Base-by-base conservation (phyloP, 2,888 invertebrate genomes). In the Dione juno region DNA sequence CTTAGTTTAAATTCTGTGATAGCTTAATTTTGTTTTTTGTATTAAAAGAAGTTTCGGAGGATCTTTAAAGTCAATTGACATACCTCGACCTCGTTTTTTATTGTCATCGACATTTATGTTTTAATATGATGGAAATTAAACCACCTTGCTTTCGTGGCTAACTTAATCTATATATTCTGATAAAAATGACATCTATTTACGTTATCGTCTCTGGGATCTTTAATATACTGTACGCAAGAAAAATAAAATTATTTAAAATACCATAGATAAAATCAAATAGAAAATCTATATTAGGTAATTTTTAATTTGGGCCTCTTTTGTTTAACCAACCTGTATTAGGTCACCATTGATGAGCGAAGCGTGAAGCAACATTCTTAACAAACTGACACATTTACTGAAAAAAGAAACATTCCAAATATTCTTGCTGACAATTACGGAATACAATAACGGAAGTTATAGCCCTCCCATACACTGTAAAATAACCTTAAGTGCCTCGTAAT, bases 401-500 rank as follows among this genome's bases (percentile, higher is more conserved):
- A 28, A 41, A 68, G 59, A 68, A 58, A 63, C 45, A 35, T 37
- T 68, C 11, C 16, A 67, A 67, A 69, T 61, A 67, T 61, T 71
- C 43, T 43, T 63, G 50, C 28, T 28, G 28, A 70, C 72, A 66
- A 72, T 59, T 64, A 72, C 70, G 43, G 53, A 67, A 43, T 67
- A 69, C 65, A 73, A 75, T 72, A 70, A 75, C 67, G 71, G 68
- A 71, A 68, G 68, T 72, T 68, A 67, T 68, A 59, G 48, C 58
- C 41, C 48, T 61, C 52, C 63, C 59, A 40, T 28, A 48, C 75
- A 73, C 69, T 67, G 73, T 54, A 77, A 73, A 74, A 64, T 75
- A 69, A 71, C 74, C 76, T 76, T 77, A 75, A 75, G 19, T 13
- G 59, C 75, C 72, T 74, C 59, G 76, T 71, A 77, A 76, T 77